These are phyloP conservation scores for Siphonodentalium dalli DNA, from an alignment of 2,888 invertebrate genomes.

Conservation along the genomic window DNA sequence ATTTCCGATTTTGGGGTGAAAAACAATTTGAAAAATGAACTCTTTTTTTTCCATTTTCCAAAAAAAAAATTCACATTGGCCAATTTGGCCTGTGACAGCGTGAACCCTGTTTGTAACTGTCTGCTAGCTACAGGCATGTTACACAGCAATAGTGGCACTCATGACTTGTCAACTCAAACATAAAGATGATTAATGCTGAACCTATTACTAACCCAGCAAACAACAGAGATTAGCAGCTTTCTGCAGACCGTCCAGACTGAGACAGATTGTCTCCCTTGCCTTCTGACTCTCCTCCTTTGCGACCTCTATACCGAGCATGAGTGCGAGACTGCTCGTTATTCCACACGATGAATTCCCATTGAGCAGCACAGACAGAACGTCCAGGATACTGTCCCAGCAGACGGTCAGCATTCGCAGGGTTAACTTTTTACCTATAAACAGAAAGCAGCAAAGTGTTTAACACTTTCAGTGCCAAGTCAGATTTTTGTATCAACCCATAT, in stretches of 20 bases:
- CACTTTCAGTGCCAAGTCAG: too few relatives aligned
- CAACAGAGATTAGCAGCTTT: conserved; percentile 91
- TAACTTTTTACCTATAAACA: conserved; percentile 60
- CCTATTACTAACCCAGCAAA: conserved; percentile 71
- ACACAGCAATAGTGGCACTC: too few relatives aligned
- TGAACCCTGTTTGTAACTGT: too few relatives aligned
- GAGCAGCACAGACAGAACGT: conserved; percentile 82
- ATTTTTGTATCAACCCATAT: too few relatives aligned
- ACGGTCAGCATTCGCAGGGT: conserved; percentile 79
- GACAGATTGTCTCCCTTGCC: conserved; percentile 81
- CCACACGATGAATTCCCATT: conserved; percentile 65
- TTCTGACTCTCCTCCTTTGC: conserved; percentile 66
- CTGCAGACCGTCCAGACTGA: conserved; percentile 87
- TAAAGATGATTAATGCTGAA: too few relatives aligned
- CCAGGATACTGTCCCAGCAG: conserved; percentile 91
- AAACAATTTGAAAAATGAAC: too few relatives aligned
- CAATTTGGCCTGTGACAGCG: too few relatives aligned
- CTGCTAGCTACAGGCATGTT: too few relatives aligned
- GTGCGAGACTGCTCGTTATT: conserved; percentile 65
- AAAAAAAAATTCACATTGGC: too few relatives aligned
- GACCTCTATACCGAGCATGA: conserved; percentile 66
- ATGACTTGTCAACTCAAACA: too few relatives aligned
- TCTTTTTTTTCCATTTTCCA: too few relatives aligned
- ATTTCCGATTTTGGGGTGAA: too few relatives aligned
- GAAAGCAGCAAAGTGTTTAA: not conserved